Evolutionary conservation across 2,888 invertebrate genomes (phyloP).

Genomic region (Drosophila infuscata): DNA sequence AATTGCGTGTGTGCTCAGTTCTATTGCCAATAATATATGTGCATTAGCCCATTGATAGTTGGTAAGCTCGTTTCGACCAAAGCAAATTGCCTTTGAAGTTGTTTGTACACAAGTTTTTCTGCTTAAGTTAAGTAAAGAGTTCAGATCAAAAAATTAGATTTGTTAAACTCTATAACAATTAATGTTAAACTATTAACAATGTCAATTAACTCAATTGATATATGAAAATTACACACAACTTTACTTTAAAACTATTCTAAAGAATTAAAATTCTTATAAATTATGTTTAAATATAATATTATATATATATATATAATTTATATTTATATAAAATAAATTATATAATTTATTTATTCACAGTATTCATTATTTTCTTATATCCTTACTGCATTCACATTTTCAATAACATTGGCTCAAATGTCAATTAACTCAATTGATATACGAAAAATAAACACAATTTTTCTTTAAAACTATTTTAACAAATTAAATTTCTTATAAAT

Average conservation of each 20-base stretch:
- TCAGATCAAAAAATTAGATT: neutral
- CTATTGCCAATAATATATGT: conserved; percentile 49
- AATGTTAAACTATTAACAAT: too few relatives aligned
- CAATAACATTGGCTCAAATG: neutral
- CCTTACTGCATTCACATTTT: conserved; percentile 8
- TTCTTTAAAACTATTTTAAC: neutral
- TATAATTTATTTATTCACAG: too few relatives aligned
- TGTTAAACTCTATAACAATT: neutral
- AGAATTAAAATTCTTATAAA: neutral
- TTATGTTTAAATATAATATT: neutral
- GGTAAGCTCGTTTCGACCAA: conserved; percentile 27
- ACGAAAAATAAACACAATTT: neutral
- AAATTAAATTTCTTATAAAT: neutral
- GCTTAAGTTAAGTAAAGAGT: neutral
- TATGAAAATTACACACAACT: neutral
- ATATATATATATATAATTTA: too few relatives aligned
- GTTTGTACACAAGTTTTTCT: neutral
- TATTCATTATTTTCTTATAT: neutral
- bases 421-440: neutral
- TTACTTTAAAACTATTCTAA: neutral
- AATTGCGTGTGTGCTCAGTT: conserved; percentile 57
- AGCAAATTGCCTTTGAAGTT: conserved; percentile 23
- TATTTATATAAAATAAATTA: neutral
- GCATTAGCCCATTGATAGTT: conserved; percentile 40
- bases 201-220: neutral